phyloP scores from a whole-genome alignment of 2,888 invertebrate genomes.

The Bellardia bayeri region DNA sequence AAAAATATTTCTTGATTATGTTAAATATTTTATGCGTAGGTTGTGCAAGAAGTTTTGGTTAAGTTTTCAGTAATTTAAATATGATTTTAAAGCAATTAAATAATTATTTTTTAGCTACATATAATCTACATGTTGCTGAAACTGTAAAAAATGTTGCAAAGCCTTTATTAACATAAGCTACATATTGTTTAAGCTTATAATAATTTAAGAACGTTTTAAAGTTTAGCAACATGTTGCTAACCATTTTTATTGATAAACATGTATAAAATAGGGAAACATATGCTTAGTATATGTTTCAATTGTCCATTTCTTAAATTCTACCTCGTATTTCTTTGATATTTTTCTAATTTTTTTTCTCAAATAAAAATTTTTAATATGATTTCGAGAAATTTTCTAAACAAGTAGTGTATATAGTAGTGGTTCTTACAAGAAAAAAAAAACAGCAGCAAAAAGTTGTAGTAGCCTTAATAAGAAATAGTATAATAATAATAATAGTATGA shows the following conservation, averaged over 20 bases:
- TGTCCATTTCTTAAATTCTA: background rate
- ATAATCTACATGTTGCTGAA: slow-evolving; percentile 9
- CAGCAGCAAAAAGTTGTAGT: slow-evolving; percentile 53
- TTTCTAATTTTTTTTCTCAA: slow-evolving; percentile 6
- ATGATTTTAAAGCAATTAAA: background rate
- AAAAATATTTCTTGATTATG: slow-evolving; percentile 33
- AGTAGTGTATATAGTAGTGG: slow-evolving; percentile 31
- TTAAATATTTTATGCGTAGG: slow-evolving; percentile 30
- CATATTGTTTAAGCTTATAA: background rate
- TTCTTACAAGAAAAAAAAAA: slow-evolving; percentile 43
- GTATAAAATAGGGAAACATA: background rate
- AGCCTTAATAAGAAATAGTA: slow-evolving; percentile 65
- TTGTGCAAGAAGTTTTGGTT: background rate
- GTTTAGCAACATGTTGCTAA: slow-evolving; percentile 22
- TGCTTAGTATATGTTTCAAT: background rate
- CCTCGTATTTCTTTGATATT: slow-evolving; percentile 36
- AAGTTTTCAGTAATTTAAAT: background rate
- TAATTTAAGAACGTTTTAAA: too few species aligned
- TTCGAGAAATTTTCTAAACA: slow-evolving; percentile 60
- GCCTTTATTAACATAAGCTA: background rate
- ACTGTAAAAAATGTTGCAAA: background rate
- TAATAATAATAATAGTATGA: slow-evolving; percentile 12
- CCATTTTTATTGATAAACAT: background rate
- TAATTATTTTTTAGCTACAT: too few species aligned
- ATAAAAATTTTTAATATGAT: slow-evolving; percentile 33